These are phyloP conservation scores for Bufo gargarizans DNA, from an alignment of 2,113 vertebrate species.

Conservation along the genomic window DNA sequence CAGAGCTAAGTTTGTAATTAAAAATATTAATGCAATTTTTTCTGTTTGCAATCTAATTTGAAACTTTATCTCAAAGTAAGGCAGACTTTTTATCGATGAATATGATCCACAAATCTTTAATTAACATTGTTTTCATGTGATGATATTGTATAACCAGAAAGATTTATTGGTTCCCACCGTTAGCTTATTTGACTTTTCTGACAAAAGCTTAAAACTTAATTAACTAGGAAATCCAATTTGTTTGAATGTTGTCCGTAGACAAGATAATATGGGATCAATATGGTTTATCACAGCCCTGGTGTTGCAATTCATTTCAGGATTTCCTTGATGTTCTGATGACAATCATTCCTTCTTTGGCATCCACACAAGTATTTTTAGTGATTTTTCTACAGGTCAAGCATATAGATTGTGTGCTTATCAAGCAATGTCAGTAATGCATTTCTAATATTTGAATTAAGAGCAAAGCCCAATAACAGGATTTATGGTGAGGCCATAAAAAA, in stretches of 20 bases:
- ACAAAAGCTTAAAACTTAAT: constrained; percentile 47
- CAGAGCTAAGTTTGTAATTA: not conserved
- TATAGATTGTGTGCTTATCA: not conserved
- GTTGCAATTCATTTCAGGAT: not conserved
- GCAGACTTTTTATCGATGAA: not conserved
- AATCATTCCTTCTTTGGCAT: constrained; percentile 25
- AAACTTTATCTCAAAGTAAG: not conserved
- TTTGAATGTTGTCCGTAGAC: constrained; percentile 28
- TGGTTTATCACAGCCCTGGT: constrained; percentile 2
- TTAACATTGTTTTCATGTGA: not conserved
- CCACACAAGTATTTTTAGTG: not conserved
- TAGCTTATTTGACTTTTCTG: constrained; percentile 14
- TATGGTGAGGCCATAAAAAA: not conserved
- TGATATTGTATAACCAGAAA: not conserved
- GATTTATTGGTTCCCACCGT: not conserved
- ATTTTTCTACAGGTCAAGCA: not conserved
- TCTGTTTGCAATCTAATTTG: not conserved
- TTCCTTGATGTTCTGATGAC: not conserved
- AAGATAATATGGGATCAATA: constrained; percentile 47
- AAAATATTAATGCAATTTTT: not conserved
- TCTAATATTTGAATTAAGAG: not conserved
- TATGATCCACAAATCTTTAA: not conserved
- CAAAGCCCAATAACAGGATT: not conserved
- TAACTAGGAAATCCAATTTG: constrained; percentile 43
- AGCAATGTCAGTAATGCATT: not conserved